These are phyloP conservation scores for Coleophora deauratella DNA, from an alignment of 2,888 invertebrate genomes.

Conservation along the genomic window DNA sequence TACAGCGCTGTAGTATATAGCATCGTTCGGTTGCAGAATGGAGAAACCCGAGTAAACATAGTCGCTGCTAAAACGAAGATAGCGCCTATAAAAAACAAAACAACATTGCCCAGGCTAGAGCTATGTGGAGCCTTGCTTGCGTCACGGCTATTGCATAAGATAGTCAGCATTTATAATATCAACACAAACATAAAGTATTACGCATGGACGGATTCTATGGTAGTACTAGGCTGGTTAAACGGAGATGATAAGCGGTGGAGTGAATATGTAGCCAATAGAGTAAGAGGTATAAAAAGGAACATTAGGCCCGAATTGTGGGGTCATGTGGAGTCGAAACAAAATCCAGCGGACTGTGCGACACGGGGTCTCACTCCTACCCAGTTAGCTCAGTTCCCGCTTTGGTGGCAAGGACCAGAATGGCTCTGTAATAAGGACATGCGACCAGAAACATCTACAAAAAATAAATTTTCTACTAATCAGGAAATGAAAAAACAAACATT, in stretches of 20 bases:
- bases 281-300: background rate
- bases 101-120: conserved; percentile 4
- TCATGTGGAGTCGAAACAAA: conserved; percentile 4
- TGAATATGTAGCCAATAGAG: conserved; percentile 6
- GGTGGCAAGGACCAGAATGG: background rate
- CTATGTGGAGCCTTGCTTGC: background rate
- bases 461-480: no score
- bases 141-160: no score
- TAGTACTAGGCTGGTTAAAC: conserved; percentile 5
- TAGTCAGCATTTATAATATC: no score
- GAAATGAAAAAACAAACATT: no score
- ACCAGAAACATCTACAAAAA: background rate
- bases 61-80: conserved; percentile 5
- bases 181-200: background rate
- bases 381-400: background rate
- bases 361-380: background rate
- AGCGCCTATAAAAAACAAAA: conserved; percentile 2
- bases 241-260: conserved; percentile 2
- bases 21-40: background rate
- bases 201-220: conserved; percentile 5
- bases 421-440: background rate
- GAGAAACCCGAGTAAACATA: background rate
- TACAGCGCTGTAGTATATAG: conserved; percentile 2
- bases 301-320: conserved; percentile 2
- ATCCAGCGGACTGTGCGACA: background rate